A percentile compares a stretch with the other conserved stretches of the same genome.
Evolutionary conservation across 2,113 vertebrate genomes (phyloP).

Genomic region (Ancistrus triradiatus): DNA sequence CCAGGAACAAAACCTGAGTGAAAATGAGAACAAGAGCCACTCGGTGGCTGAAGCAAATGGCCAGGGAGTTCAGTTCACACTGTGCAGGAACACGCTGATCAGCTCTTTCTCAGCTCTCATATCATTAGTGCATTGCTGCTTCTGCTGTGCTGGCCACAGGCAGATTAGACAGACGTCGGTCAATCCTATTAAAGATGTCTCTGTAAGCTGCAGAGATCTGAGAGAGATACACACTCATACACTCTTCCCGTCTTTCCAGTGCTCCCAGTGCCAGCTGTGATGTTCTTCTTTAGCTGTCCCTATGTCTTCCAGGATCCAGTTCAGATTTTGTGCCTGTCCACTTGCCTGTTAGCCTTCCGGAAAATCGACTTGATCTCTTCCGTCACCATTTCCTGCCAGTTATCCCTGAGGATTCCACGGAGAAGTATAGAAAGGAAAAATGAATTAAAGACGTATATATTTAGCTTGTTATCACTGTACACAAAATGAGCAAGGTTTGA

Average conservation of each 20-base stretch:
- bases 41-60: conserved; percentile 59
- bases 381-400: conserved; percentile 78
- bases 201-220: conserved; percentile 59
- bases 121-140: conserved; percentile 64
- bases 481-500: too few relatives aligned
- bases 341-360: conserved; percentile 65
- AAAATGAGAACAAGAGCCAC: conserved; percentile 55
- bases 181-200: conserved; percentile 76
- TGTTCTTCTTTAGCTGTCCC: neutral
- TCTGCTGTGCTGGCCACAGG: conserved; percentile 67
- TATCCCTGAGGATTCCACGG: conserved; percentile 70
- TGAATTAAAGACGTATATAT: too few relatives aligned
- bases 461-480: too few relatives aligned
- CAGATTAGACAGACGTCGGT: conserved; percentile 63
- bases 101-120: conserved; percentile 54
- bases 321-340: conserved; percentile 67
- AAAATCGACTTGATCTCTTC: conserved; percentile 81
- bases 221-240: conserved; percentile 37
- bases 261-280: conserved; percentile 7
- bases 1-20: conserved; percentile 3
- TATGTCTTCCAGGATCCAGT: conserved; percentile 20
- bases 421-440: too few relatives aligned
- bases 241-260: conserved; percentile 6
- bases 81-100: conserved; percentile 33
- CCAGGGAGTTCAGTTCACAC: conserved; percentile 41